A percentile compares a stretch with the other conserved stretches of the same genome.
Conservation (phyloP, 2,113 vertebrate genomes). For the Nerophis lumbriciformis region DNA sequence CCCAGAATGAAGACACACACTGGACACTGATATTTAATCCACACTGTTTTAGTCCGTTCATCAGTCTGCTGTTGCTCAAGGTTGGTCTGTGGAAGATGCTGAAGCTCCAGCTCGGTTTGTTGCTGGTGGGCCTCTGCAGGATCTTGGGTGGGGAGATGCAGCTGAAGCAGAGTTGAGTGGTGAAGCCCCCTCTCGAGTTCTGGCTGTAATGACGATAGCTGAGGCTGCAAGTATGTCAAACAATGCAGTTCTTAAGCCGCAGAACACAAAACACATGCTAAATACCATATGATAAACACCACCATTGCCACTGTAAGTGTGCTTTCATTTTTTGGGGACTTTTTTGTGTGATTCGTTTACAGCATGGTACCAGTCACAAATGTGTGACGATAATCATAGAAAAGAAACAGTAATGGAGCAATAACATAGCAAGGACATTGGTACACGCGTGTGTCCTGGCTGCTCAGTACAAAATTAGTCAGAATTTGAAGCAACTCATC, state of each 20-base stretch:
- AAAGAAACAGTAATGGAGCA: too few species aligned
- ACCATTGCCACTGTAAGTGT: too few species aligned
- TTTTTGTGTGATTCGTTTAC: too few species aligned
- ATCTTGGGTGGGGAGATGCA: conserved; percentile 5
- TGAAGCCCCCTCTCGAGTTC: conserved; percentile 22
- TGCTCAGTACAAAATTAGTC: too few species aligned
- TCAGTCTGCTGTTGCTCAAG: conserved; percentile 13
- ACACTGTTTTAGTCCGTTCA: conserved; percentile 27
- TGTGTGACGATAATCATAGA: too few species aligned
- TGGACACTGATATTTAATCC: conserved; percentile 25
- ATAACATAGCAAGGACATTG: too few species aligned
- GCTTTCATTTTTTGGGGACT: too few species aligned
- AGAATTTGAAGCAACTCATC: too few species aligned
- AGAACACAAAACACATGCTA: neutral
- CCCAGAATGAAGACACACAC: conserved; percentile 36
- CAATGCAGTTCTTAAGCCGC: neutral
- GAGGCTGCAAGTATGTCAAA: conserved; percentile 21
- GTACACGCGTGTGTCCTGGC: too few species aligned
- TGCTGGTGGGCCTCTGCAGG: conserved; percentile 10
- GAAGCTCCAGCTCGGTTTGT: conserved; percentile 18
- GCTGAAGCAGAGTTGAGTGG: conserved; percentile 23
- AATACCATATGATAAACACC: neutral
- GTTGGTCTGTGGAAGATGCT: conserved; percentile 18
- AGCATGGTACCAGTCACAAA: too few species aligned
- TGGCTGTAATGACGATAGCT: conserved; percentile 31